These are phyloP conservation scores for Pseudomyrmex pallidus DNA, from an alignment of 1,140 invertebrate genomes.

Conservation along the genomic window DNA sequence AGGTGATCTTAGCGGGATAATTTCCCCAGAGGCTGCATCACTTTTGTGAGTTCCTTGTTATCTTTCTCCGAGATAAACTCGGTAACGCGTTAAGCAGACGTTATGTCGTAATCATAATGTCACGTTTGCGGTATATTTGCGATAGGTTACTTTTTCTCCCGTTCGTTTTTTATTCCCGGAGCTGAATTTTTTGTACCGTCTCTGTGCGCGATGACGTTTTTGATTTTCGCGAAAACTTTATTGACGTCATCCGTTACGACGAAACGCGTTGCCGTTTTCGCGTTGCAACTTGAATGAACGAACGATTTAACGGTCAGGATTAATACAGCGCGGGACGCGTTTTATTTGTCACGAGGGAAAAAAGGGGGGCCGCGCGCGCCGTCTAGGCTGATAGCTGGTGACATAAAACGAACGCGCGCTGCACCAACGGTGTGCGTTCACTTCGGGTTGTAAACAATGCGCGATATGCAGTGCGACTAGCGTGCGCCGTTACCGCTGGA, in stretches of 20 bases:
- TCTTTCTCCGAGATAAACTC: constrained; percentile 34
- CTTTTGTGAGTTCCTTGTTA: constrained; percentile 53
- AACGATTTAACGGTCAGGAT: constrained; percentile 42
- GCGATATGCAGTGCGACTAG: constrained; percentile 38
- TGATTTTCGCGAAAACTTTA: constrained; percentile 19
- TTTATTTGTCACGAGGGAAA: constrained; percentile 38
- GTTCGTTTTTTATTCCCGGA: no score
- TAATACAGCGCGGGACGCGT: constrained; percentile 34
- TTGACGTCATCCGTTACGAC: constrained; percentile 7
- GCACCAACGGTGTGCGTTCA: constrained; percentile 5
- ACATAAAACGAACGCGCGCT: constrained; percentile 42
- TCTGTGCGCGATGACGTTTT: not conserved
- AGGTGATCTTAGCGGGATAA: constrained; percentile 54
- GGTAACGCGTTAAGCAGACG: constrained; percentile 34
- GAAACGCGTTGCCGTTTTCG: constrained; percentile 11
- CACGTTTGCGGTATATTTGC: constrained; percentile 24
- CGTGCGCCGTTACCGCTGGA: constrained; percentile 41
- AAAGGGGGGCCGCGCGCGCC: not conserved
- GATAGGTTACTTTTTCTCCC: not conserved
- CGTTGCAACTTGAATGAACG: constrained; percentile 19
- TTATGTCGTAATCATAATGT: constrained; percentile 53
- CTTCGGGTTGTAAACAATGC: constrained; percentile 57
- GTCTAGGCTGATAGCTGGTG: constrained; percentile 48
- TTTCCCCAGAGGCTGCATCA: constrained; percentile 55
- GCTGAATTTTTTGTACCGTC: not conserved